These are phyloP conservation scores for Colostygia pectinataria DNA, from an alignment of 2,888 invertebrate species.

Conservation along the genomic window DNA sequence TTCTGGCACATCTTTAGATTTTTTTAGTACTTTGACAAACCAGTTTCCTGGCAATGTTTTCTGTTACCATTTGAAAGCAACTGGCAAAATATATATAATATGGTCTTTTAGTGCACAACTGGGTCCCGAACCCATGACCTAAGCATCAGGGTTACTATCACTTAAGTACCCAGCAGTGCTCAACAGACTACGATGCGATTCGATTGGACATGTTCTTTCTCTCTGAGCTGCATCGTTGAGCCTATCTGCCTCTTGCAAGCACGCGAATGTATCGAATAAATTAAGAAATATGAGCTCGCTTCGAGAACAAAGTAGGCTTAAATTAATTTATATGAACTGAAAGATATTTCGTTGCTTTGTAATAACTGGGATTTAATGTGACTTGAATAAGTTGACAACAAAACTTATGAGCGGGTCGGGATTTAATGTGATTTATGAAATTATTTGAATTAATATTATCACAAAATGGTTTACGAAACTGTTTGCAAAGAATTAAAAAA, in stretches of 20 bases:
- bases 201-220: constrained; percentile 6
- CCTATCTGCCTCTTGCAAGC: constrained; percentile 35
- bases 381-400: constrained; percentile 14
- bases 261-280: constrained; percentile 37
- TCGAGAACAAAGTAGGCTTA: constrained; percentile 25
- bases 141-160: no score
- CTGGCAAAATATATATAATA: no score
- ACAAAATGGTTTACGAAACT: no score
- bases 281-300: constrained; percentile 34
- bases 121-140: no score
- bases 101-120: no score
- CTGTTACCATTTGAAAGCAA: no score
- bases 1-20: no score
- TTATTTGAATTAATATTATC: background rate
- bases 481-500: no score
- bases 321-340: constrained; percentile 29
- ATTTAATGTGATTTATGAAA: background rate
- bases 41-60: no score
- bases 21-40: no score
- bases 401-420: constrained; percentile 2
- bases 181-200: no score
- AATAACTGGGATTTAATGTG: constrained; percentile 22
- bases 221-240: constrained; percentile 9
- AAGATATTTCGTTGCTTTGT: constrained; percentile 22
- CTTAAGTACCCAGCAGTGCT: no score